Evolutionary conservation across 2,797 vertebrate genomes (phyloP).

Genomic region (Neosalanx taihuensis): DNA sequence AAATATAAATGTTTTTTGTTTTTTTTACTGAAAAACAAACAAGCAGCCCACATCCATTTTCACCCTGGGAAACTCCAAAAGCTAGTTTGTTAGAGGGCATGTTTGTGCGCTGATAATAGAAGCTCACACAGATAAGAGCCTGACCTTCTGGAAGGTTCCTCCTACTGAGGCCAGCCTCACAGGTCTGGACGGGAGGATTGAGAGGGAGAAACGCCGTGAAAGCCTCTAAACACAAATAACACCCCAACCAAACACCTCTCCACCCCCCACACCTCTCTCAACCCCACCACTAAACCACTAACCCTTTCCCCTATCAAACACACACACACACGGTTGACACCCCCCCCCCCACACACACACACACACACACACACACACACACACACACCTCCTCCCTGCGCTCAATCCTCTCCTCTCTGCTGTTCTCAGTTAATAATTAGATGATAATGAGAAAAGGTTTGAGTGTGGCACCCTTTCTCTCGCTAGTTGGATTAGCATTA

Average conservation of each 20-base stretch:
- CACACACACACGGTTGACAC: slow-evolving; percentile 23
- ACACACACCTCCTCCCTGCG: not conserved
- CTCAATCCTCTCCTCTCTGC: slow-evolving; percentile 44
- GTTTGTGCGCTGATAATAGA: slow-evolving; percentile 4
- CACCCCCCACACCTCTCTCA: slow-evolving; percentile 2
- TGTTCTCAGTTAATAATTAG: slow-evolving; percentile 74
- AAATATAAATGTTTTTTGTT: too few species aligned
- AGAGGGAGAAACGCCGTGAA: slow-evolving; percentile 55
- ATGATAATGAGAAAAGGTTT: slow-evolving; percentile 71
- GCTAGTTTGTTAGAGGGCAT: not conserved
- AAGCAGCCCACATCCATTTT: not conserved
- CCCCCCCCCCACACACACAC: not conserved
- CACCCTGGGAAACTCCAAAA: not conserved
- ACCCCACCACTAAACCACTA: slow-evolving; percentile 12
- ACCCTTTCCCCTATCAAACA: not conserved
- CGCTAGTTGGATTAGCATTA: slow-evolving; percentile 66
- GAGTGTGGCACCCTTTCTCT: slow-evolving; percentile 62
- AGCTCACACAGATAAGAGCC: slow-evolving; percentile 44
- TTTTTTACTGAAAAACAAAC: too few species aligned
- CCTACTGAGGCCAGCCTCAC: slow-evolving; percentile 50
- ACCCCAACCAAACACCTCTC: slow-evolving; percentile 23
- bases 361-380: too few species aligned
- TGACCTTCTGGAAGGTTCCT: slow-evolving; percentile 59
- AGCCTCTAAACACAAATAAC: slow-evolving; percentile 48
- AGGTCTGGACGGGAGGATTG: slow-evolving; percentile 47